Evolutionary conservation across 2,888 invertebrate species (phyloP), one percentile per base, ranked within the genome.

Genomic region (Augochlorella aurata): DNA sequence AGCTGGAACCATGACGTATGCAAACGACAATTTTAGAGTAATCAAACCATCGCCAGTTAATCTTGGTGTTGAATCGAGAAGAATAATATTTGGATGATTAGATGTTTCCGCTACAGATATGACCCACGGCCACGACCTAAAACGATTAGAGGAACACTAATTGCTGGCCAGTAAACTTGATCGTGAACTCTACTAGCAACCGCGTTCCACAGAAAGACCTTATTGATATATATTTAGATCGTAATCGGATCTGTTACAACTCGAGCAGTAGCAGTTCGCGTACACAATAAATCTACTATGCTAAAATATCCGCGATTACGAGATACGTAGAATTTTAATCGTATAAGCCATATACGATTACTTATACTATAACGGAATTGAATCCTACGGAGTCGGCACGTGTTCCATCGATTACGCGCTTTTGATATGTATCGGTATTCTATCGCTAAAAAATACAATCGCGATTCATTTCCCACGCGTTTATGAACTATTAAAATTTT

Each of bases 171-270:
- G 29, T 65, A 49, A 82, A 67, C 50, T 74, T n/a, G 72, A 63
- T 69, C 69, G 21, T 54, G 74, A 80, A 73, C 72, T 66, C 69
- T 7, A 61, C 69, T 7, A 61, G 18, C 47, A 21, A 4, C 54
- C 21, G 14, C 29, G 58, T 50, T 49, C 49, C 0, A 73, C 29
- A 44, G 52, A 44, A 70, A 65, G 9, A 65, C 54, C 38, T 52
- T 49, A 50, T 47, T 18, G 52, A 71, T 45, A 29, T 72, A 71
- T 45, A 67, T 82, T 70, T 82, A 79, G 61, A 71, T 68, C 49
- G 12, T 18, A 63, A 67, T 71, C 16, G 58, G 24, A 7, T 14
- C 18, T 61, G 52, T 66, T 12, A 44, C 49, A 50, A 18, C 24
- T n/a, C 58, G 49, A 58, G 18, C 24, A 47, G 3, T n/a, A 0